Evolutionary conservation across 2,113 vertebrate species (phyloP).

Genomic region (Zeus faber): DNA sequence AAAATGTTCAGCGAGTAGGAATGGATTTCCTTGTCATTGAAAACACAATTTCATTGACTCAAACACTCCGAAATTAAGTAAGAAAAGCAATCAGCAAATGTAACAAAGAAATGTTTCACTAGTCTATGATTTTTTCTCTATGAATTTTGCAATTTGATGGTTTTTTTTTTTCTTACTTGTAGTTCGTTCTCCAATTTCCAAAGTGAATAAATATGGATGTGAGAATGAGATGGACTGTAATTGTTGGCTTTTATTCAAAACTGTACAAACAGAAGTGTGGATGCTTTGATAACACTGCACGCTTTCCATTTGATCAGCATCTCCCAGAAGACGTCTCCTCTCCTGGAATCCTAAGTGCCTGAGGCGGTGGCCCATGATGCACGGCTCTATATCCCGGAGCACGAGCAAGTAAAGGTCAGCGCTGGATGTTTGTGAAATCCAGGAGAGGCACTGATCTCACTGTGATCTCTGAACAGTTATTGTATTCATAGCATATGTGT

Average conservation of each 20-base stretch:
- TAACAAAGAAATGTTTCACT: too few relatives aligned
- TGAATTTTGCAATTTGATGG: too few relatives aligned
- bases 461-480: constrained; percentile 52
- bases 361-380: constrained; percentile 64
- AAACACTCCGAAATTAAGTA: too few relatives aligned
- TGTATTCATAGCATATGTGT: constrained; percentile 53
- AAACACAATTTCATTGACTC: too few relatives aligned
- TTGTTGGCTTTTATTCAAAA: constrained; percentile 55
- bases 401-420: constrained; percentile 69
- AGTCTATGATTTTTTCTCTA: too few relatives aligned
- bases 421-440: constrained; percentile 60
- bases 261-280: constrained; percentile 52
- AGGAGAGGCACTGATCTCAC: constrained; percentile 41
- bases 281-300: constrained; percentile 59
- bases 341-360: constrained; percentile 58
- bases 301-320: constrained; percentile 58
- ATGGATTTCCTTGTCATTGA: background rate
- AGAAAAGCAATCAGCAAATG: too few relatives aligned
- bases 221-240: constrained; percentile 26
- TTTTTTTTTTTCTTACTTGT: constrained; percentile 4
- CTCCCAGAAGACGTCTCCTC: constrained; percentile 57
- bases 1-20: background rate
- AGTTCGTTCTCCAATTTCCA: background rate
- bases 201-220: constrained; percentile 16
- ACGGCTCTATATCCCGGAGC: constrained; percentile 62